Evolutionary conservation across 2,797 vertebrate genomes (phyloP).

Genomic region (Leptodactylus fallax): DNA sequence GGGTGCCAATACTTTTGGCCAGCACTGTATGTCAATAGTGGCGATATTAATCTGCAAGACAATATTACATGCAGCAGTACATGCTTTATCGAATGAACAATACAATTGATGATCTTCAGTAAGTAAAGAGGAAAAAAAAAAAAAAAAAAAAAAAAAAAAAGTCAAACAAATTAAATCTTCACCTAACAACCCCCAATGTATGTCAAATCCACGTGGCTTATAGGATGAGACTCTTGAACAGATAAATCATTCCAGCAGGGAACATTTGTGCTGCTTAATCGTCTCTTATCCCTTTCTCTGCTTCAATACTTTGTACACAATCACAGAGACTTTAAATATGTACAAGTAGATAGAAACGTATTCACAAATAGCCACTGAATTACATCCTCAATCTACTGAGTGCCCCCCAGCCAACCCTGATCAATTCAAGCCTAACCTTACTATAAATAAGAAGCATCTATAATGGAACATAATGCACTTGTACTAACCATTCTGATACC

Average conservation of each 20-base stretch:
- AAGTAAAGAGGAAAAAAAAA: not conserved
- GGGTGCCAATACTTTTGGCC: too few species aligned
- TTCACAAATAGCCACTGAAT: not conserved
- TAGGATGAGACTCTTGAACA: not conserved
- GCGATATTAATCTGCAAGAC: not conserved
- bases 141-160: not conserved
- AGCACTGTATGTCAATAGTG: not conserved
- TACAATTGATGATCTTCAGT: not conserved
- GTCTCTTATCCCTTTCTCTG: not conserved
- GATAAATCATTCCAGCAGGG: not conserved
- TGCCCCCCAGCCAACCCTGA: too few species aligned
- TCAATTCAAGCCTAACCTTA: too few species aligned
- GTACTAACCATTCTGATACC: too few species aligned
- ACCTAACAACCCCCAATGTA: not conserved
- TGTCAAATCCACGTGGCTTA: conserved; percentile 16
- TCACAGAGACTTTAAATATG: not conserved
- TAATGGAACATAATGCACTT: too few species aligned
- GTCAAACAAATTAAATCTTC: not conserved
- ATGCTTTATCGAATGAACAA: not conserved
- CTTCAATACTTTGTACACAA: not conserved
- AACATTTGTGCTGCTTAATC: conserved; percentile 28
- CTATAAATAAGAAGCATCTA: too few species aligned
- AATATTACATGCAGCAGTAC: not conserved
- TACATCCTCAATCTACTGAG: too few species aligned
- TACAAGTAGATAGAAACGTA: not conserved